Conservation (phyloP, 2,888 invertebrate species). For the Coleophora flavipennella region DNA sequence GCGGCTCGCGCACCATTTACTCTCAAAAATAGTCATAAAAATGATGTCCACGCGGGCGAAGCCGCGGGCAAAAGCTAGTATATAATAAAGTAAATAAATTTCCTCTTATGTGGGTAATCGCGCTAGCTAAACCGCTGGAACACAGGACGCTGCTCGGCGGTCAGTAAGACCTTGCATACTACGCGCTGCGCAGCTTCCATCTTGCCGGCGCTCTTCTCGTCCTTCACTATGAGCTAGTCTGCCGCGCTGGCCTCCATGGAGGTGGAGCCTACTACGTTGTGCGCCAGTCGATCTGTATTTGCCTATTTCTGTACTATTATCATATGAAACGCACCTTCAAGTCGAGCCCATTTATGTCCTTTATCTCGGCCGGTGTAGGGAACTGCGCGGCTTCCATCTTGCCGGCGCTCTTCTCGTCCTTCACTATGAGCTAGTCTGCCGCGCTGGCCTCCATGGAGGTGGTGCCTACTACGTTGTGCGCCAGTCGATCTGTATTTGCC, state of each 20-base stretch:
- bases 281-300: too few species aligned
- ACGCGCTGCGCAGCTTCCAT: conserved; percentile 58
- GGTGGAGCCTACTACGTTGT: conserved; percentile 66
- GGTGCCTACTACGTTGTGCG: conserved; percentile 66
- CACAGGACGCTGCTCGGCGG: too few species aligned
- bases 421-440: conserved; percentile 58
- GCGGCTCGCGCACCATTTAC: too few species aligned
- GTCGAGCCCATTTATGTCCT: conserved; percentile 65
- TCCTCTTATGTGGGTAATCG: too few species aligned
- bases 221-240: conserved; percentile 66
- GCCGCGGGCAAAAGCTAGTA: too few species aligned
- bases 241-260: conserved; percentile 62
- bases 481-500: too few species aligned
- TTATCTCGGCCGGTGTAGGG: conserved; percentile 59
- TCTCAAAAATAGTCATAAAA: too few species aligned
- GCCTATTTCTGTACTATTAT: too few species aligned
- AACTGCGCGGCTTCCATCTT: conserved; percentile 63
- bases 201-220: conserved; percentile 62
- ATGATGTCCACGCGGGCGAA: too few species aligned
- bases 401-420: conserved; percentile 67
- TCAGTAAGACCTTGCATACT: too few species aligned
- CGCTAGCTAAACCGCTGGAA: too few species aligned
- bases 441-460: conserved; percentile 65
- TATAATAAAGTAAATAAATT: too few species aligned
- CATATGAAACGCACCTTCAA: conserved; percentile 47